Percentiles rank a stretch among this genome's conserved stretches.
These are phyloP conservation scores for Drosophila nigritarsus DNA, from an alignment of 2,888 invertebrate genomes.

Conservation along the genomic window DNA sequence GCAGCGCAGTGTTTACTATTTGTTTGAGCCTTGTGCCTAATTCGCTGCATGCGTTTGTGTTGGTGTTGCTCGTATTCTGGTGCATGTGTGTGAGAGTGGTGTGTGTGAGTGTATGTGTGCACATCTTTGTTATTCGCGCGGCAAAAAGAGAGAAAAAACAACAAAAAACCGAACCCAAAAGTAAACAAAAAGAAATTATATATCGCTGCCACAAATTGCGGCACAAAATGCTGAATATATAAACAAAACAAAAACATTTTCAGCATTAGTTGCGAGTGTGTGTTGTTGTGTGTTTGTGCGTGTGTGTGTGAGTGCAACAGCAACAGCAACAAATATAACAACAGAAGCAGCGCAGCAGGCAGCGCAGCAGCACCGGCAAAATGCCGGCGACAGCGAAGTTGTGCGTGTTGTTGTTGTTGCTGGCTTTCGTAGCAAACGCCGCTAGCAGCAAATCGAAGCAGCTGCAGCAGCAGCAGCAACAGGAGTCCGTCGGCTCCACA, in stretches of 20 bases:
- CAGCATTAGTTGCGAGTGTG: constrained; percentile 42
- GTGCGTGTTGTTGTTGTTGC: constrained; percentile 66
- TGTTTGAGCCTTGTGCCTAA: constrained; percentile 56
- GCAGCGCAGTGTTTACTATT: constrained; percentile 43
- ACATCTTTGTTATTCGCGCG: constrained; percentile 60
- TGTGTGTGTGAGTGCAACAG: constrained; percentile 32
- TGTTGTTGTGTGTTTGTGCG: constrained; percentile 22
- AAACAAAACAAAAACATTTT: constrained; percentile 50
- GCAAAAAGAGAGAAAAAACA: constrained; percentile 46
- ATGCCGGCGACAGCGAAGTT: constrained; percentile 73
- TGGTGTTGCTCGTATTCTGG: constrained; percentile 42
- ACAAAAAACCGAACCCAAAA: constrained; percentile 43
- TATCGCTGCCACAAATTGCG: constrained; percentile 55
- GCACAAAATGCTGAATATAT: constrained; percentile 58
- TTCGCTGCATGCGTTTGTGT: constrained; percentile 37
- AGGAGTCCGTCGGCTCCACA: constrained; percentile 54
- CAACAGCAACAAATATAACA: constrained; percentile 31
- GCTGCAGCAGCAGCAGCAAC: constrained; percentile 55
- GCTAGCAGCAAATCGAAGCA: constrained; percentile 48
- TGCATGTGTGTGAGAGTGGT: constrained; percentile 27
- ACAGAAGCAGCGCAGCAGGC: constrained; percentile 33
- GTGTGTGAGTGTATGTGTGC: constrained; percentile 10
- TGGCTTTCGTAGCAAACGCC: constrained; percentile 47
- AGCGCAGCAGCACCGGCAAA: constrained; percentile 60
- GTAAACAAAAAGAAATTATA: constrained; percentile 51